Conservation (phyloP, 2,888 invertebrate species). For the Drosophila gaucha region DNA sequence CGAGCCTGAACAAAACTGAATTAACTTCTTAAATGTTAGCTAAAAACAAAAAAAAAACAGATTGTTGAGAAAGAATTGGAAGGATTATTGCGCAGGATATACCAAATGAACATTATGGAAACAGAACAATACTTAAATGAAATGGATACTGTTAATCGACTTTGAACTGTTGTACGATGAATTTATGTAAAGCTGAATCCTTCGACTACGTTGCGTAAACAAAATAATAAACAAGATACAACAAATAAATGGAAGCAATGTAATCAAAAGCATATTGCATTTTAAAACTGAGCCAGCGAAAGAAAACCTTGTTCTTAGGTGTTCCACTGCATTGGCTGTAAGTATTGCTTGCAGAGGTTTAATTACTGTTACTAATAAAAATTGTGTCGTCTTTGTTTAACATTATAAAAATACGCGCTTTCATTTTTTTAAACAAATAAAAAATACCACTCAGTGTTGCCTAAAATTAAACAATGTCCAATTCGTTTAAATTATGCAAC, state of each 20-base stretch:
- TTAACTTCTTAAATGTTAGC: constrained; percentile 7
- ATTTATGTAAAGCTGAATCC: constrained; percentile 58
- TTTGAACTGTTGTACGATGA: constrained; percentile 67
- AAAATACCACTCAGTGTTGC: background rate
- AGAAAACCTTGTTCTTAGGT: constrained; percentile 1
- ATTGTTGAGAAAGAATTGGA: constrained; percentile 27
- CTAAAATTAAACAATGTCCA: too few species aligned
- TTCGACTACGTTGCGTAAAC: constrained; percentile 55
- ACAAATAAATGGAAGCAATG: constrained; percentile 9
- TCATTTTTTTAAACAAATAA: too few species aligned
- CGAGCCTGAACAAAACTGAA: constrained; percentile 20
- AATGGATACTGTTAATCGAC: constrained; percentile 52
- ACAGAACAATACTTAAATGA: constrained; percentile 3
- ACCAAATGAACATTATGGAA: constrained; percentile 33
- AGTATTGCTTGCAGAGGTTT: background rate
- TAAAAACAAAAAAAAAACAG: constrained; percentile 6
- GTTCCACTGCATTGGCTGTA: background rate
- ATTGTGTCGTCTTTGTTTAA: constrained; percentile 5
- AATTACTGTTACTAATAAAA: constrained; percentile 6
- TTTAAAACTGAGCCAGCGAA: background rate
- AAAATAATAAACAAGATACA: constrained; percentile 31
- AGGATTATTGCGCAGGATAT: constrained; percentile 17
- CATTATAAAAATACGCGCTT: background rate
- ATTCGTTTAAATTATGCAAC: background rate
- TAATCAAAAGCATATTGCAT: constrained; percentile 21